Evolutionary conservation across 2,888 invertebrate genomes (phyloP).

Genomic region (Caenorhabditis sp.): DNA sequence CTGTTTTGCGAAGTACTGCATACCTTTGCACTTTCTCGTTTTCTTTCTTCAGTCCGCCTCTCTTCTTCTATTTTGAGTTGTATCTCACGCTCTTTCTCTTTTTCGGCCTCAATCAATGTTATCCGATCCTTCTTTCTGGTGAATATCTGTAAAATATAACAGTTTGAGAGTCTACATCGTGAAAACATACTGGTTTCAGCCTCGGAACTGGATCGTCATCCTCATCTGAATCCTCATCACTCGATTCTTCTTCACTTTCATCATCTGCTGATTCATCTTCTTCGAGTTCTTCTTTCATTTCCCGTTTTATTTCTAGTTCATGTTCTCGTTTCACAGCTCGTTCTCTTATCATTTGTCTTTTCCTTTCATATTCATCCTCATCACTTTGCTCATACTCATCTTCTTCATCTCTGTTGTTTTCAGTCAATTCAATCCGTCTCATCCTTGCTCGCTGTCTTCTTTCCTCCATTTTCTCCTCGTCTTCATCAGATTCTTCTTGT

Average conservation of each 20-base stretch:
- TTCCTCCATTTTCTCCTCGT: conserved; percentile 54
- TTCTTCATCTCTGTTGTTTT: conserved; percentile 45
- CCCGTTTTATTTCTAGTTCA: conserved; percentile 37
- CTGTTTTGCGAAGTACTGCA: too few relatives aligned
- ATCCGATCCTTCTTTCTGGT: conserved; percentile 80
- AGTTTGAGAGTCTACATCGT: neutral
- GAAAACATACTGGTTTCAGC: conserved; percentile 73
- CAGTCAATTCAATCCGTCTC: conserved; percentile 44
- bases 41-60: conserved; percentile 86
- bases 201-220: conserved; percentile 73
- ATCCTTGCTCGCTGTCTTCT: conserved; percentile 52
- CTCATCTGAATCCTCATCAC: conserved; percentile 69
- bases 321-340: conserved; percentile 27
- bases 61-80: conserved; percentile 85
- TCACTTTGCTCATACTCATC: conserved; percentile 37
- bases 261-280: conserved; percentile 51
- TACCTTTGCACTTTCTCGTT: conserved; percentile 81
- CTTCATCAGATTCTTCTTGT: conserved; percentile 53
- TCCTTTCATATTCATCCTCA: conserved; percentile 49
- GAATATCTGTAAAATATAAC: conserved; percentile 60
- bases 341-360: conserved; percentile 38
- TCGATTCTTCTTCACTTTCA: conserved; percentile 54
- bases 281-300: conserved; percentile 42
- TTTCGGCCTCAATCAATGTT: conserved; percentile 92
- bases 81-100: conserved; percentile 84